Conservation (phyloP, 2,113 vertebrate species). For the Dissostichus mawsoni region DNA sequence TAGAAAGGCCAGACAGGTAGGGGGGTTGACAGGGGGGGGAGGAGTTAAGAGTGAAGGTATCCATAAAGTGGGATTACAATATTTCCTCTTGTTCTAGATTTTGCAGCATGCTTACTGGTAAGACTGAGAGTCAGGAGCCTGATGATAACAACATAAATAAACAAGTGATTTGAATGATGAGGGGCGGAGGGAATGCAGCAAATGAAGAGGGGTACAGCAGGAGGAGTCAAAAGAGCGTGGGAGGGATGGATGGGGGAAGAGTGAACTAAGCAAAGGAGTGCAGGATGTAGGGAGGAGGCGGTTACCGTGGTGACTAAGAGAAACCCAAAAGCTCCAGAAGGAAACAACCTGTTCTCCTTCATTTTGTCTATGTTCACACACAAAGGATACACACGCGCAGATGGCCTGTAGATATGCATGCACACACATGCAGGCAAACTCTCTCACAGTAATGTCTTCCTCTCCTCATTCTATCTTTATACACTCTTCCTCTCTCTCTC, state of each 20-base stretch:
- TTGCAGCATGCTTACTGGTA: not conserved
- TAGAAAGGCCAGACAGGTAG: not conserved
- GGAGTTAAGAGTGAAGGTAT: not conserved
- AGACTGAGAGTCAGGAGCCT: not conserved
- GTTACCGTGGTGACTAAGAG: slow-evolving; percentile 76
- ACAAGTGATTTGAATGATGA: slow-evolving; percentile 14
- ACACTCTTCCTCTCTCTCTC: slow-evolving; percentile 26
- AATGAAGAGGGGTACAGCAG: slow-evolving; percentile 21
- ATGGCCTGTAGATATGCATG: slow-evolving; percentile 19
- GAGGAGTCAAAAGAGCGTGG: slow-evolving; percentile 42
- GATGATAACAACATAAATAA: not conserved
- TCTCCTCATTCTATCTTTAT: slow-evolving; percentile 67
- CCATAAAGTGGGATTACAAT: not conserved
- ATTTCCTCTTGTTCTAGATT: not conserved
- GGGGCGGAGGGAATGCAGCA: slow-evolving; percentile 27
- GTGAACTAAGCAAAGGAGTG: slow-evolving; percentile 68
- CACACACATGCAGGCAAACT: slow-evolving; percentile 28
- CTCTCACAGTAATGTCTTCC: slow-evolving; percentile 47
- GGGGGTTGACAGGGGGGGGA: not conserved
- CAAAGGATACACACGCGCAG: slow-evolving; percentile 28
- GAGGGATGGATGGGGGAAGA: slow-evolving; percentile 49
- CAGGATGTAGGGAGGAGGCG: slow-evolving; percentile 61
- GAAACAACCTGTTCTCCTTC: slow-evolving; percentile 75
- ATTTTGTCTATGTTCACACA: slow-evolving; percentile 70
- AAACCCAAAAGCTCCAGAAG: slow-evolving; percentile 64